Evolutionary conservation across 1,140 invertebrate species (phyloP).

Genomic region (Delia radicum): DNA sequence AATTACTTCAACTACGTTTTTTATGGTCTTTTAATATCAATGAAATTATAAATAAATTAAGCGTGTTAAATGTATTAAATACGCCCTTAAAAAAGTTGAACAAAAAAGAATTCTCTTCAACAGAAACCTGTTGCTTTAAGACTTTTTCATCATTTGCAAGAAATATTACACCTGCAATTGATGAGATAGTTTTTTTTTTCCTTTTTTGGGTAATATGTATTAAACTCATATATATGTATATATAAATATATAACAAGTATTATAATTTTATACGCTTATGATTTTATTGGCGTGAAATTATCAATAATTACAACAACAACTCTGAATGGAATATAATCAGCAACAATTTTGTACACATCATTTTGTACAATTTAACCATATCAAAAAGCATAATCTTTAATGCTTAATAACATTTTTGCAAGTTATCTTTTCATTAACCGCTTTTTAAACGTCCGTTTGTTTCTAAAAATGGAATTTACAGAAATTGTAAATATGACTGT

Average conservation of each 20-base stretch:
- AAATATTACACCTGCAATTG: conserved; percentile 13
- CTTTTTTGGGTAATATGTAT: background rate
- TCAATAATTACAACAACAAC: background rate
- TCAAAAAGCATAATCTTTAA: too few species aligned
- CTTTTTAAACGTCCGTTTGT: too few species aligned
- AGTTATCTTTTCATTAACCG: too few species aligned
- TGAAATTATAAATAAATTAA: conserved; percentile 23
- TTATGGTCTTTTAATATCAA: conserved; percentile 7
- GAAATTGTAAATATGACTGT: too few species aligned
- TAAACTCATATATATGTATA: background rate
- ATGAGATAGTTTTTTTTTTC: background rate
- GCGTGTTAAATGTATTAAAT: conserved; percentile 22
- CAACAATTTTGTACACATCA: too few species aligned
- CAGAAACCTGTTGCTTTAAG: background rate
- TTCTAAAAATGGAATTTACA: too few species aligned
- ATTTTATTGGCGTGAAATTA: conserved; percentile 20
- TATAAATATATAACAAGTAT: background rate
- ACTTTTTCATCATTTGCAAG: background rate
- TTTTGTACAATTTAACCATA: too few species aligned
- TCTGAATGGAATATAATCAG: too few species aligned
- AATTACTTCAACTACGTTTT: background rate
- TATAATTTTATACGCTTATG: conserved; percentile 14
- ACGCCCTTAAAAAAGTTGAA: background rate
- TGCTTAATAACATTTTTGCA: too few species aligned
- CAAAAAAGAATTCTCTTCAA: background rate